Conservation (phyloP, 2,797 vertebrate genomes). For the Anabacerthia variegaticeps region DNA sequence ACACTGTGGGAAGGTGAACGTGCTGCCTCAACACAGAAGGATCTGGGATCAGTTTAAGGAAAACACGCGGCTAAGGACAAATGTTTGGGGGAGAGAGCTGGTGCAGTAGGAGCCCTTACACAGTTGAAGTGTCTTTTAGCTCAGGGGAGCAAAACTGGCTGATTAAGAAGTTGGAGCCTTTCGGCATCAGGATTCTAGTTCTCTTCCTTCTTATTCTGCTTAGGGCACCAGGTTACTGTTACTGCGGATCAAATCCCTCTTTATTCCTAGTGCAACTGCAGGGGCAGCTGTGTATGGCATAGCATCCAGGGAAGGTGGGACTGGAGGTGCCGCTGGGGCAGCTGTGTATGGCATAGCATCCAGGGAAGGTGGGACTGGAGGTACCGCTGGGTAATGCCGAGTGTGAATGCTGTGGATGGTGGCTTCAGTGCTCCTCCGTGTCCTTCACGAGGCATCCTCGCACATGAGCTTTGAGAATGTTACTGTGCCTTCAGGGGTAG, state of each 20-base stretch:
- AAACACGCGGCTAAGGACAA: neutral
- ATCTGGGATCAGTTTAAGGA: neutral
- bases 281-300: neutral
- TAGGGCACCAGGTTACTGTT: neutral
- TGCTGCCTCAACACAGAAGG: neutral
- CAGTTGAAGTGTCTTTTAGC: neutral
- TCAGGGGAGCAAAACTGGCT: neutral
- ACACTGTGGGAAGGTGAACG: neutral
- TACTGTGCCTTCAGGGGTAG: neutral
- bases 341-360: neutral
- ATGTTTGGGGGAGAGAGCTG: neutral
- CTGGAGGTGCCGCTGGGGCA: neutral
- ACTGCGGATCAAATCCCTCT: neutral
- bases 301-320: neutral
- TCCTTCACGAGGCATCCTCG: neutral
- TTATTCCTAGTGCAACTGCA: neutral
- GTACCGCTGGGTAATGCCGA: rapidly evolving
- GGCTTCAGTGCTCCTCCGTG: rapidly evolving
- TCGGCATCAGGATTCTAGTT: neutral
- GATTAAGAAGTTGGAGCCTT: neutral
- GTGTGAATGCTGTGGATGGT: neutral
- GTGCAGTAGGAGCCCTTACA: neutral
- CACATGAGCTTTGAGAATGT: neutral
- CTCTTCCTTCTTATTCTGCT: neutral
- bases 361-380: neutral